Evolutionary conservation across 2,797 vertebrate species (phyloP), one percentile per base, ranked within the genome.

Genomic region (Esox lucius): DNA sequence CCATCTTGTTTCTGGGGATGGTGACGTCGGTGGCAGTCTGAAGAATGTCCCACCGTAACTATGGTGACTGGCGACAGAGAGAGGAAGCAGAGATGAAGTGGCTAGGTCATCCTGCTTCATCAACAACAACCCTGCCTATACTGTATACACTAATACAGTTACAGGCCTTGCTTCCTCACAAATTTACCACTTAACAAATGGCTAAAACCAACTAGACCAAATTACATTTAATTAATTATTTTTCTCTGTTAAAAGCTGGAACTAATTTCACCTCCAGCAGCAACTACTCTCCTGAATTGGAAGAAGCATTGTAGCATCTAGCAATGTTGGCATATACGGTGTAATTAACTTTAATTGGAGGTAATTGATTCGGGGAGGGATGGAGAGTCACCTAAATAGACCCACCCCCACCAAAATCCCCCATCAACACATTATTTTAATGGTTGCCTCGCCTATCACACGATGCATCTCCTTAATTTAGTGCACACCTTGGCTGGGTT

Each of bases 291-390:
- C 76, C 74, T 67, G 70, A 76, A 78, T 22, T 77, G 71, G 48
- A 80, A 78, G 75, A 61, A 71, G 74, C 70, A 74, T 67, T 56
- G 73, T 59, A 64, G 73, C 62, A 69, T 79, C 77, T 68, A 81
- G 75, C 62, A 76, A 51, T 62, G 79, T 80, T 8, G 70, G 71
- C 77, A 77, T 48, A 77, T 72, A 75, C 33, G 15, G 31, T 49
- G 64, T 83, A 84, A 86, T 85, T 85, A 82, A 51, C 67, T 0
- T 81, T 68, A 71, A 33, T 53, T 78, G 35, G 68, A 68, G 74
- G 35, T 80, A 78, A 72, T 83, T 74, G 74, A 74, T 81, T 77
- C 51, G 53, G 71, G 72, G 76, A 75, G 71, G 48, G 81, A 72
- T 74, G 59, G 51, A 83, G 75, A 65, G 12, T 33, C 56, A 77